Evolutionary conservation across 2,888 invertebrate species (phyloP).

Genomic region (Rhynchonema sp.): DNA sequence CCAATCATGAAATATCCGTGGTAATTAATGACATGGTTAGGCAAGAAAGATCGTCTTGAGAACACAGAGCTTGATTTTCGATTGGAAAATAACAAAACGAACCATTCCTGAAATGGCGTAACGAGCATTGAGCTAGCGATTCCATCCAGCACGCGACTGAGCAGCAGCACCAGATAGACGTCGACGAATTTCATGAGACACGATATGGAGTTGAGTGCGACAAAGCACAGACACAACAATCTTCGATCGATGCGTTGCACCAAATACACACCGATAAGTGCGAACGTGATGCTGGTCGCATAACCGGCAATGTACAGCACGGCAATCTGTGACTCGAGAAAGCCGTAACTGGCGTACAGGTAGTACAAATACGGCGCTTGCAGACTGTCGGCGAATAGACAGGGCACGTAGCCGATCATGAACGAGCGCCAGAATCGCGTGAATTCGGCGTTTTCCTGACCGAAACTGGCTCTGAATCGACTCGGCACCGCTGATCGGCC

Average conservation of each 20-base stretch:
- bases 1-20: too few species aligned
- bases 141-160: conserved; percentile 40
- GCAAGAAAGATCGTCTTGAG: too few species aligned
- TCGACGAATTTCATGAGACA: conserved; percentile 36
- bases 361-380: conserved; percentile 43
- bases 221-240: conserved; percentile 35
- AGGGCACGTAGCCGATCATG: conserved; percentile 6
- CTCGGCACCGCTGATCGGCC: background rate
- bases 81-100: background rate
- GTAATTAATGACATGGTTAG: too few species aligned
- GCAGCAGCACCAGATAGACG: conserved; percentile 33
- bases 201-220: conserved; percentile 35
- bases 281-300: background rate
- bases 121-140: conserved; percentile 41
- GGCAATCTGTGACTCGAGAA: conserved; percentile 39
- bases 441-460: conserved; percentile 4
- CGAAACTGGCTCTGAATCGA: background rate
- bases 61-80: too few species aligned
- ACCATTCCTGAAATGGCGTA: conserved; percentile 39
- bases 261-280: conserved; percentile 38
- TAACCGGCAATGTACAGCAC: conserved; percentile 36
- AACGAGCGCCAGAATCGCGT: conserved; percentile 1
- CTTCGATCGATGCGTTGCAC: conserved; percentile 41
- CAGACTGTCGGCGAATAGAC: conserved; percentile 6
- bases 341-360: conserved; percentile 41